Evolutionary conservation across 2,113 vertebrate species (phyloP).

Genomic region (Rhinogobius similis): DNA sequence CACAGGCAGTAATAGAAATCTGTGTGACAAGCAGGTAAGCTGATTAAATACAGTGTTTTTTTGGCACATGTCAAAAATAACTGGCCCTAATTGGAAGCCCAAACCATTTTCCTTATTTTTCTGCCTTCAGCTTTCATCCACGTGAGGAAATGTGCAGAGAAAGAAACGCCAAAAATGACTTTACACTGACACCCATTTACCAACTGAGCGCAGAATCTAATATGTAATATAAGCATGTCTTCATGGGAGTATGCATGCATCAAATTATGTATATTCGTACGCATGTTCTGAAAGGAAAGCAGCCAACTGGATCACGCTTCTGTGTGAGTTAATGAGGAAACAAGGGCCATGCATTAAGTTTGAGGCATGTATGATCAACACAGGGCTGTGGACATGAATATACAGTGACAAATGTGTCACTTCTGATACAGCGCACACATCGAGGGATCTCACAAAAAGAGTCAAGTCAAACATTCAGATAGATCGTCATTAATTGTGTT

Average conservation of each 20-base stretch:
- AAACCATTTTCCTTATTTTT: conserved; percentile 31
- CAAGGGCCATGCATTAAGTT: conserved; percentile 43
- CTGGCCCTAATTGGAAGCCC: conserved; percentile 46
- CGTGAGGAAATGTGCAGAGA: not conserved
- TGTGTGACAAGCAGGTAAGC: conserved; percentile 32
- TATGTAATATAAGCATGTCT: conserved; percentile 1
- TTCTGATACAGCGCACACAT: not conserved
- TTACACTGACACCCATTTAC: conserved; percentile 19
- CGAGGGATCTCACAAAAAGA: not conserved
- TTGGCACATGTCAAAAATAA: conserved; percentile 59
- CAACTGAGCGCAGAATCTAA: conserved; percentile 7
- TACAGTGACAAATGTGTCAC: conserved; percentile 44
- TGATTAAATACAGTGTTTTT: conserved; percentile 45
- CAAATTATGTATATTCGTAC: not conserved
- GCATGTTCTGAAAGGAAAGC: conserved; percentile 17
- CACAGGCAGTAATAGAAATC: conserved; percentile 44
- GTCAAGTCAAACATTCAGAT: conserved; percentile 4
- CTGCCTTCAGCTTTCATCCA: conserved; percentile 21
- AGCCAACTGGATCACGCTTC: conserved; percentile 37
- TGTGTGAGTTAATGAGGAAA: conserved; percentile 30
- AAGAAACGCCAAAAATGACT: not conserved
- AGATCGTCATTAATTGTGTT: not conserved
- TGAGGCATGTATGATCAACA: conserved; percentile 30
- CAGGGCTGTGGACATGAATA: conserved; percentile 36
- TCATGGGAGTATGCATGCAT: conserved; percentile 6